Percentiles rank a stretch among this genome's conserved stretches.
Conservation (phyloP, 2,797 vertebrate genomes). For the Helostoma temminkii region DNA sequence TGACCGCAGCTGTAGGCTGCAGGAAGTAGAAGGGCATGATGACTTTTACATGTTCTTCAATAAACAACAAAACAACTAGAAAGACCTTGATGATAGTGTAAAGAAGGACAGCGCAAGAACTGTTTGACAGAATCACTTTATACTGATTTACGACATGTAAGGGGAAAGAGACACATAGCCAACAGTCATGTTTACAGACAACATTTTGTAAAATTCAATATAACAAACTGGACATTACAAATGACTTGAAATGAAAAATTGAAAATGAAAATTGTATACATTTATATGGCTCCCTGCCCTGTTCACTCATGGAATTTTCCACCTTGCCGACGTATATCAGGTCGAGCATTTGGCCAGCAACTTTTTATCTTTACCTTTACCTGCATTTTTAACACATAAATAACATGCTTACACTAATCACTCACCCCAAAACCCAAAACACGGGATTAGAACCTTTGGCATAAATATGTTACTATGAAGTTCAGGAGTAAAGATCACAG, state of each 20-base stretch:
- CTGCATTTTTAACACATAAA: background rate
- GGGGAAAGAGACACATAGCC: background rate
- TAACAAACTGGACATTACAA: too few relatives aligned
- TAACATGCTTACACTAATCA: background rate
- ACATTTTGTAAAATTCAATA: too few relatives aligned
- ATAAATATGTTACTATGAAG: background rate
- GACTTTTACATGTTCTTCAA: constrained; percentile 50
- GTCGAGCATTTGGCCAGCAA: too few relatives aligned
- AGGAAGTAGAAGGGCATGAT: constrained; percentile 53
- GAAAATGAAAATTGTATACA: too few relatives aligned
- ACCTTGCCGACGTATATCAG: too few relatives aligned
- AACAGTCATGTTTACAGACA: background rate
- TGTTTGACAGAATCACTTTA: constrained; percentile 8
- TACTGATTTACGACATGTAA: too few relatives aligned
- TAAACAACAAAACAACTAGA: constrained; percentile 38
- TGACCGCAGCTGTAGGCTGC: constrained; percentile 94
- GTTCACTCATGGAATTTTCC: too few relatives aligned
- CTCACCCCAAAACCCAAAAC: background rate
- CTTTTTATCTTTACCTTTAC: background rate
- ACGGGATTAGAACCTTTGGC: background rate
- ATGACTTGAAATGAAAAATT: too few relatives aligned
- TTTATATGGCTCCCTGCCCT: too few relatives aligned
- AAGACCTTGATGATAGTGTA: constrained; percentile 20
- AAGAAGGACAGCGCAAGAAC: constrained; percentile 2
- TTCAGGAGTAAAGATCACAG: background rate